Percentiles rank a stretch among this genome's conserved stretches.
Conservation (phyloP, 2,888 invertebrate species). For the Drosophila nr. perissopoda region DNA sequence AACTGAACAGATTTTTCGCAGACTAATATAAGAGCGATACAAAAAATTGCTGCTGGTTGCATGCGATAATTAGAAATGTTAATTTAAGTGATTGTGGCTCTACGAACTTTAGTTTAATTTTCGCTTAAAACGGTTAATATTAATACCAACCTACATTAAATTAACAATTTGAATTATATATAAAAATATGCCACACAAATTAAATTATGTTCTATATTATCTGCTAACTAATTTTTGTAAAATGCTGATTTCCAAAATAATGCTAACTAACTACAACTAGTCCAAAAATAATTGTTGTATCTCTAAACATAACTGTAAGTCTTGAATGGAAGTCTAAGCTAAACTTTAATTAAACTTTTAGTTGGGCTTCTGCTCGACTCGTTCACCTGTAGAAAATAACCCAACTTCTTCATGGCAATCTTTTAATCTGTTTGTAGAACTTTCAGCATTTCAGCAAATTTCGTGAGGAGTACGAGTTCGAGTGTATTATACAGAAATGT, state of each 20-base stretch:
- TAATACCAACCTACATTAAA: not conserved
- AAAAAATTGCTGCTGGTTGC: not conserved
- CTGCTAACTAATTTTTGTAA: not conserved
- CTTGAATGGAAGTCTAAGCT: slow-evolving; percentile 22
- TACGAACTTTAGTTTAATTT: not conserved
- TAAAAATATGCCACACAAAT: not conserved
- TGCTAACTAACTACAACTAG: not conserved
- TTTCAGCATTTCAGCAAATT: slow-evolving; percentile 24
- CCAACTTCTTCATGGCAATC: slow-evolving; percentile 39
- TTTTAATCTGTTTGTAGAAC: slow-evolving; percentile 55
- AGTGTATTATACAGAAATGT: slow-evolving; percentile 47
- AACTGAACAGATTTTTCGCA: slow-evolving; percentile 25
- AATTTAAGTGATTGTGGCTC: slow-evolving; percentile 2
- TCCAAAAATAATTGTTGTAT: not conserved
- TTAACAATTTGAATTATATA: not conserved
- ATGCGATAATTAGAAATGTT: slow-evolving; percentile 14
- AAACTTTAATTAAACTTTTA: slow-evolving; percentile 54
- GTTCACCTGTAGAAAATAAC: slow-evolving; percentile 43
- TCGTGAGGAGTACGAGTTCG: slow-evolving; percentile 13
- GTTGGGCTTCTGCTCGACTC: slow-evolving; percentile 18
- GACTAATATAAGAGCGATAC: not conserved
- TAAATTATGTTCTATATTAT: not conserved
- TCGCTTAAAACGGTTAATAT: not conserved
- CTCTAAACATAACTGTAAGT: not conserved
- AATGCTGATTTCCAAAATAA: not conserved